Base-by-base conservation (phyloP, 1,140 invertebrate species). In the Bombus superbus region DNA sequence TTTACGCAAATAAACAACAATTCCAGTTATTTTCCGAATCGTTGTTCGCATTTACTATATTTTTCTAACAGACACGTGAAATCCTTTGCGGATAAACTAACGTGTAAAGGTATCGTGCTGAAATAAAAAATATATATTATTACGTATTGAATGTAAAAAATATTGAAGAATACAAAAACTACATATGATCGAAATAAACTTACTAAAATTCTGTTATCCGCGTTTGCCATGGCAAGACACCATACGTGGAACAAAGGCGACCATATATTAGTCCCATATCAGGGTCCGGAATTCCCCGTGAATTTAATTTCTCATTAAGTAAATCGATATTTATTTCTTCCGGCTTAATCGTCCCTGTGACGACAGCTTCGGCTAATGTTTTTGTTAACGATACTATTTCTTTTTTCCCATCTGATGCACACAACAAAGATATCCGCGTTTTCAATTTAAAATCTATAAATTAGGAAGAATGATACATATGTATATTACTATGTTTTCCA, bases 181-280 rank as follows among this genome's bases (percentile, higher is more conserved):
- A 72, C 28, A 32, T 69, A 28, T 69, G 74, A 81, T 53, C 0
- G 44, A 69, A 53, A 11, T 47, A 73, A 32, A 90, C 95, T 94
- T 95, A 96, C 94, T 97, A 93, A 94, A 97, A 97, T 95, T 97
- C 97, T 59, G 97, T 97, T 71, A 97, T 91, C 95, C 96, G 95
- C 89, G 97, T 96, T 90, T 97, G 97, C 97, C 97, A 97, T 64
- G 97, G 97, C 35, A 97, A 94, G 92, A 97, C 95, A 82, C 96
- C 97, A 92, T 96, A 96, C 64, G 96, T 96, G 83, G 94, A 96
- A 89, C 96, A 96, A 64, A 93, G 89, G 40, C 95, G 92, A 40
- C 97, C 97, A 91, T 96, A 97, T 91, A 96, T 96, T 81, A 97
- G 91, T 62, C 96, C 96, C 85, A 97, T 90, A 89, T 97, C 96